Base-by-base conservation (phyloP, 2,113 vertebrate species). In the Ia io region DNA sequence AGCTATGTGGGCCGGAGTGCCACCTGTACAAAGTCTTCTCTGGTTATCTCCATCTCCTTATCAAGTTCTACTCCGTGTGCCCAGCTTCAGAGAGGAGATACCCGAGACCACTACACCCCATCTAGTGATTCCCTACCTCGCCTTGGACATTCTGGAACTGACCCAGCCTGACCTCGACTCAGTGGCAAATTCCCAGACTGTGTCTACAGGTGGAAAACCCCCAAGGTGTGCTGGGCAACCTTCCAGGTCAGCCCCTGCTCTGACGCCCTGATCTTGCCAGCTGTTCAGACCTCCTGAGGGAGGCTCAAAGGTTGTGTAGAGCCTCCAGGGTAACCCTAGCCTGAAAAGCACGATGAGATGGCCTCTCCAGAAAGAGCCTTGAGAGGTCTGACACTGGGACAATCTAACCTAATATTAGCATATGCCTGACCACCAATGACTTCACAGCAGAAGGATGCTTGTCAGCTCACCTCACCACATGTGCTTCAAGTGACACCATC, bases 241-340 rank as follows among this genome's bases (percentile, higher is more conserved):
- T 91, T 96, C 89, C 93, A 91, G 67, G 49, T 37, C 84, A 59
- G 79, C 67, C 86, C 93, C 88, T 79, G 79, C 32, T 69, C 53
- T 70, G 37, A 56, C 73, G 67, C 35, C 42, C 78, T 67, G 80
- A 49, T 90, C 63, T 17, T 70, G 80, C 76, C 30, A 18, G 25
- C 61, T 80, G 71, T 61, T 91, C 74, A 18, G 65, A 76, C 49
- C 67, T 73, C 95, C 59, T 69, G 44, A 86, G 70, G 59, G 79
- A 85, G 83, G 51, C 51, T 78, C 63, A 80, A 87, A 93, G 76
- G 74, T 86, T 79, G 63, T 3, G 3, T 1, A 25, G 74, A 35
- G 30, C 79, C 86, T 96, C 70, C 35, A 44, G 40, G 82, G 80
- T 40, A 78, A 95, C 49, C 11, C 88, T 28, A 51, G 69, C 74